Evolutionary conservation across 1,140 invertebrate genomes (phyloP), one percentile per base, ranked within the genome.

Genomic region (Solenopsis invicta): DNA sequence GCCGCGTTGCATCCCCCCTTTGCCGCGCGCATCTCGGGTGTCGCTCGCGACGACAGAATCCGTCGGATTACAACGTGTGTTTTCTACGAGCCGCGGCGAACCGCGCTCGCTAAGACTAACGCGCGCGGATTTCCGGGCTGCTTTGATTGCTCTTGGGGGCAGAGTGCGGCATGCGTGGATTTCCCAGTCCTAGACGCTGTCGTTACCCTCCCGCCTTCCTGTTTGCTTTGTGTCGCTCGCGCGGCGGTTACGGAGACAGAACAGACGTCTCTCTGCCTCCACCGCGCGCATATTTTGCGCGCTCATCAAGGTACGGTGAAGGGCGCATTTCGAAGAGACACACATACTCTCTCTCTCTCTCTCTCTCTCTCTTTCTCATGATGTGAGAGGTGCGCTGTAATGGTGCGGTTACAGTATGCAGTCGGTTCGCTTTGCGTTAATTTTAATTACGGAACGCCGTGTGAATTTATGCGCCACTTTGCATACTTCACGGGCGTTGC

Each of bases 401-500:
- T 50, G n/a, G 67, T 16, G 80, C 64, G 21, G 48, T 81, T 69
- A 54, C 77, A 24, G n/a, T 52, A 10, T 13, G 52, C 66, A 59
- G 24, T 74, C 52, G 18, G 67, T 59, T 24, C 69, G 67, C 67
- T 82, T 74, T 84, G 69, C 69, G 69, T 84, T 84, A 74, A 84
- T 75, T 84, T 84, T 84, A 84, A 84, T 84, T 84, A 84, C 56
- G 80, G 24, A 10, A 48, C 56, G 29, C 45, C 41, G 69, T 13
- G 80, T 50, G 80, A 82, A 82, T 82, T 82, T 82, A 84, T 74
- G 69, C 80, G 71, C 24, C 69, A 61, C 69, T 84, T 84, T 84
- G 80, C 80, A 84, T 84, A 84, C 80, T 84, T 61, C 54, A 74
- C 69, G 80, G 24, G 69, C 54, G 54, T 81, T 59, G 52, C 78